Conservation (phyloP, 2,797 vertebrate species). For the Urophycis tenuis region DNA sequence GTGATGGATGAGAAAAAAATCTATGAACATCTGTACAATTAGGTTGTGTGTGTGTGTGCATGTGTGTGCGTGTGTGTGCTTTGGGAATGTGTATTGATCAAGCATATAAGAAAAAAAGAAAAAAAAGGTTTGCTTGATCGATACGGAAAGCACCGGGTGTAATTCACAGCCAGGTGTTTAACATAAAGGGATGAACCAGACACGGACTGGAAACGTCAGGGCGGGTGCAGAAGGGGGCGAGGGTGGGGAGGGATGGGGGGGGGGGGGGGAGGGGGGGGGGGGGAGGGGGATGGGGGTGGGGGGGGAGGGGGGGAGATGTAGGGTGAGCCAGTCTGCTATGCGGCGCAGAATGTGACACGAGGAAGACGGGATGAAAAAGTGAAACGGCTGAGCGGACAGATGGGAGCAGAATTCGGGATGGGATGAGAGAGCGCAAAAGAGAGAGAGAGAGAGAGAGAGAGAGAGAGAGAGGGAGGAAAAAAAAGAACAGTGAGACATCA, state of each 20-base stretch:
- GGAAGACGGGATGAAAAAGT: constrained; percentile 38
- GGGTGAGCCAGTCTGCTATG: neutral
- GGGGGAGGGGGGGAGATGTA: neutral
- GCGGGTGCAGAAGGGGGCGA: no score
- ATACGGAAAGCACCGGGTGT: neutral
- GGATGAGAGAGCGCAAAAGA: constrained; percentile 43
- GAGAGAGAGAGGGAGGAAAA: constrained; percentile 40
- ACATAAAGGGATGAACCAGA: neutral
- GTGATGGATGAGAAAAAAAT: neutral
- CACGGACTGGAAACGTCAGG: neutral
- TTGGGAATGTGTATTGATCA: constrained; percentile 1
- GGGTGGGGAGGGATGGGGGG: constrained; percentile 11
- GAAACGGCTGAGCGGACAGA: constrained; percentile 59
- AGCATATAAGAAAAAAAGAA: no score
- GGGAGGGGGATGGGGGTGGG: neutral
- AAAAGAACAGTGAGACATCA: neutral
- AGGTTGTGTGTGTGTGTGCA: neutral
- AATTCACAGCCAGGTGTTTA: neutral
- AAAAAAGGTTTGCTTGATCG: neutral
- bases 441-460: constrained; percentile 40
- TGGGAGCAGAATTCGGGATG: constrained; percentile 49
- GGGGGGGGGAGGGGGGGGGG: neutral
- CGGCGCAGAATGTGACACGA: constrained; percentile 16
- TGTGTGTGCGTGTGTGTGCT: neutral
- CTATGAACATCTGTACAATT: neutral